Conservation (phyloP, 2,113 vertebrate genomes). For the Sceloporus tristichus region DNA sequence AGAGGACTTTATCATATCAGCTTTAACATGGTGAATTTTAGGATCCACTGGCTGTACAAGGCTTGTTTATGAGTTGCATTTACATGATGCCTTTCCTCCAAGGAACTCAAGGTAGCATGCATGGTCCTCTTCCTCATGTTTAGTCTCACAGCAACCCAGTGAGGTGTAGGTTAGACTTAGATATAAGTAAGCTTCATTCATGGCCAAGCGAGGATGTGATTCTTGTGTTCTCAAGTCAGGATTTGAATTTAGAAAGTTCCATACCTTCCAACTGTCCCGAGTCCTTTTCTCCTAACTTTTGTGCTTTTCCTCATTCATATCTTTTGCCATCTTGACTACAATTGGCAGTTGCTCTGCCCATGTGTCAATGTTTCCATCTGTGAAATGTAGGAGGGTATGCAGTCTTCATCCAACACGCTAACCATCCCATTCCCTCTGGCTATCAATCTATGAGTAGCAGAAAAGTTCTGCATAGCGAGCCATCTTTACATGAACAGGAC, state of each 20-base stretch:
- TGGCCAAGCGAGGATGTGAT: background rate
- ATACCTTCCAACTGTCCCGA: too few species aligned
- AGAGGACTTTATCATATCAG: too few species aligned
- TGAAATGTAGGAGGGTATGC: too few species aligned
- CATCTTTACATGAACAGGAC: background rate
- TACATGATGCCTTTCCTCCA: background rate
- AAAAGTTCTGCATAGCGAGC: background rate
- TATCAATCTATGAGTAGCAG: background rate
- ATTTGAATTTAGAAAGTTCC: background rate
- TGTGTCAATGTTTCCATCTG: too few species aligned
- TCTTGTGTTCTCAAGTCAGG: background rate
- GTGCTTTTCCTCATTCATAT: too few species aligned
- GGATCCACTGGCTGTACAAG: background rate
- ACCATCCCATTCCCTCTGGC: too few species aligned
- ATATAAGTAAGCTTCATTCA: too few species aligned
- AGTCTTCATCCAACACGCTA: background rate
- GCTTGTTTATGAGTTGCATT: background rate
- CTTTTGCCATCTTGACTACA: too few species aligned
- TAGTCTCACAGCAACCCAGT: background rate
- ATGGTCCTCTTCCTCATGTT: background rate
- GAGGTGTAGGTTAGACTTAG: background rate
- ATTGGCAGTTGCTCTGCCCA: too few species aligned
- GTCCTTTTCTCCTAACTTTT: background rate
- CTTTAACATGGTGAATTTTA: background rate
- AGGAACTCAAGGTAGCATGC: background rate